phyloP scores from a whole-genome alignment of 2,888 invertebrate genomes.

The Phyllotreta cruciferae region DNA sequence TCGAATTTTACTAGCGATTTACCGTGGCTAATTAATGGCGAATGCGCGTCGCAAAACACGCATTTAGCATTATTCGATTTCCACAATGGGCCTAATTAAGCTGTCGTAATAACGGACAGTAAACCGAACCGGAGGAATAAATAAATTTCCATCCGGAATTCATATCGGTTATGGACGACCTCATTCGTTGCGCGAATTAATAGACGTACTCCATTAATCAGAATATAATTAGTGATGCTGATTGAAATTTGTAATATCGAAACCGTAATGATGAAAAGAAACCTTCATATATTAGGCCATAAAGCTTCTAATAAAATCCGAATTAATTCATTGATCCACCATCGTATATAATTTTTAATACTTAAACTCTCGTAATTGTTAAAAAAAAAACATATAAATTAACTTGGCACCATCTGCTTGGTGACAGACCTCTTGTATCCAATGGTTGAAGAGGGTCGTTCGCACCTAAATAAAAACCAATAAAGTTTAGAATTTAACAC shows the following conservation, averaged over 20 bases:
- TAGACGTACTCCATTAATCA: constrained; percentile 11
- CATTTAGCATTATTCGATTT: constrained; percentile 19
- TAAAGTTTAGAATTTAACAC: constrained; percentile 53
- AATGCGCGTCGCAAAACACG: constrained; percentile 2
- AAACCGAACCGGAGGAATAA: constrained; percentile 14
- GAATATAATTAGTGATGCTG: constrained; percentile 5
- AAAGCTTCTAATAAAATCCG: too few relatives aligned
- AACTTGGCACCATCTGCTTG: constrained; percentile 21
- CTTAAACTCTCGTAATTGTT: neutral
- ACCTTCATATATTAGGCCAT: too few relatives aligned
- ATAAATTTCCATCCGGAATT: constrained; percentile 14
- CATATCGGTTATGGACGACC: constrained; percentile 14
- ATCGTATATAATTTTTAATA: too few relatives aligned
- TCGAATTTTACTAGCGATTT: constrained; percentile 4
- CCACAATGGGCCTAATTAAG: constrained; percentile 14
- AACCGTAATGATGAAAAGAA: neutral
- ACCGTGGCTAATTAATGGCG: neutral
- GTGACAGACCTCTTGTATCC: constrained; percentile 9
- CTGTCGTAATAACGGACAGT: constrained; percentile 16
- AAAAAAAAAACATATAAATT: neutral
- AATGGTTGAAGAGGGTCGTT: constrained; percentile 29
- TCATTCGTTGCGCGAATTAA: constrained; percentile 11
- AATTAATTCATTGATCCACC: too few relatives aligned
- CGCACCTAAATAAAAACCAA: constrained; percentile 27
- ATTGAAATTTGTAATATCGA: constrained; percentile 9